Conservation (phyloP, 2,888 invertebrate genomes). For the Eupithecia dodoneata region DNA sequence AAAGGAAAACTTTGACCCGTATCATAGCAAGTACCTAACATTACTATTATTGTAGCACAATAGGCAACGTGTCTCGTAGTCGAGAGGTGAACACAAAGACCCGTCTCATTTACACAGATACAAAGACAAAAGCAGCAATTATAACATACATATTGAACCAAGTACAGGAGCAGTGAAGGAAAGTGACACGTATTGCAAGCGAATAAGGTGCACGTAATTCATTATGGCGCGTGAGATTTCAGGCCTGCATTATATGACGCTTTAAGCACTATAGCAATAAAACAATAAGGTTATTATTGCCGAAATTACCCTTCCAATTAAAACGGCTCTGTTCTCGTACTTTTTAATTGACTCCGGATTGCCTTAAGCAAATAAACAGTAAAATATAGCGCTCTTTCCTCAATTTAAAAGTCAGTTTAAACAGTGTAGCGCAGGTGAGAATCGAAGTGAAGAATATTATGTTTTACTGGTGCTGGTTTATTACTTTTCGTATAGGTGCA, state of each 20-base stretch:
- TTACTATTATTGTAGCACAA: constrained; percentile 54
- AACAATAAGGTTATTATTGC: constrained; percentile 50
- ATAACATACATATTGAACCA: constrained; percentile 46
- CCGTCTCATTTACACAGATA: constrained; percentile 72
- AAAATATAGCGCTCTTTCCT: constrained; percentile 44
- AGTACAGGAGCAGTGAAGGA: constrained; percentile 41
- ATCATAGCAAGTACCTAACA: constrained; percentile 49
- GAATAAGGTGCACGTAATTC: constrained; percentile 33
- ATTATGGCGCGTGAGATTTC: constrained; percentile 31
- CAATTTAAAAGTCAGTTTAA: constrained; percentile 44
- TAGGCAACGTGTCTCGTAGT: constrained; percentile 62
- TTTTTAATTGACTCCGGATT: constrained; percentile 46
- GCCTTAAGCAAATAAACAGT: constrained; percentile 47
- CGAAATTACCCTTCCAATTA: constrained; percentile 46
- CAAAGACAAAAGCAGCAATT: constrained; percentile 79
- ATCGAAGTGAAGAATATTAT: constrained; percentile 41
- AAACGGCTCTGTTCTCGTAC: constrained; percentile 39
- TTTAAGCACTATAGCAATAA: constrained; percentile 53
- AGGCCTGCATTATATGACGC: constrained; percentile 34
- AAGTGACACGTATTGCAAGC: constrained; percentile 29
- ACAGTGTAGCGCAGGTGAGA: constrained; percentile 44
- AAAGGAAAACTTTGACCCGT: constrained; percentile 53
- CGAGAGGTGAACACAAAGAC: constrained; percentile 66
- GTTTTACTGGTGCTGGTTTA: constrained; percentile 31
- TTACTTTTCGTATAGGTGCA: constrained; percentile 30